Base-by-base conservation (phyloP, 2,113 vertebrate species). In the Nipponia nippon region DNA sequence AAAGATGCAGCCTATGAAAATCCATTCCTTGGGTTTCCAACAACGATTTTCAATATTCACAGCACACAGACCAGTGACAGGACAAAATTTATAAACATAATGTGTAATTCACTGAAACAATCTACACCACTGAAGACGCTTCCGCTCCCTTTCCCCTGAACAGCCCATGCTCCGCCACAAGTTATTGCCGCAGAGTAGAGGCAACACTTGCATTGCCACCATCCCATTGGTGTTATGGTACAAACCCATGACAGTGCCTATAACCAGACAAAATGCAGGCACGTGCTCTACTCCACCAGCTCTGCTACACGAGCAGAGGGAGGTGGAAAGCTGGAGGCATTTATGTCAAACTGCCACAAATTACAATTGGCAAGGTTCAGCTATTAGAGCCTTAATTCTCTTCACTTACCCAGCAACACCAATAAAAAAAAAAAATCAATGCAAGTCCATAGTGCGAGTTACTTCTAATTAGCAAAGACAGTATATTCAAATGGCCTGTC, bases 381-480 rank as follows among this genome's bases (percentile, higher is more conserved):
- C 34, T 56, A 30, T 55, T 15, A 47, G 2, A 76, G 14, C 21
- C 56, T 67, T 61, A 79, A 76, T 71, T 83, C 38, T 76, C 70
- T 65, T 85, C 44, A 72, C 20, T 72, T 76, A 59, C 3, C 52
- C 47, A 79, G 44, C 47, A 94, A 38, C 56, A 87, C 2, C 61
- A 87, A 49, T 65, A 42, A 92, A 90, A 91, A 87, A 49, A 62
- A 42, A 92, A 90, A 91, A 87, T 72, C 84, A 88, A 58, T 56
- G 29, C 30, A 91, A 86, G 53, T 72, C 53, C 44, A 66, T 3
- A 50, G 44, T 70, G 40, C 30, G 27, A 65, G 42, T 23, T 70
- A 65, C 30, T 42, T 80, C 59, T 59, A 76, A 90, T 47, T 36
- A 61, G 32, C 22, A 66, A 67, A 59, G 26, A 52, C 21, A 78